Base-by-base conservation (phyloP, 1,140 invertebrate genomes). In the Battus philenor region DNA sequence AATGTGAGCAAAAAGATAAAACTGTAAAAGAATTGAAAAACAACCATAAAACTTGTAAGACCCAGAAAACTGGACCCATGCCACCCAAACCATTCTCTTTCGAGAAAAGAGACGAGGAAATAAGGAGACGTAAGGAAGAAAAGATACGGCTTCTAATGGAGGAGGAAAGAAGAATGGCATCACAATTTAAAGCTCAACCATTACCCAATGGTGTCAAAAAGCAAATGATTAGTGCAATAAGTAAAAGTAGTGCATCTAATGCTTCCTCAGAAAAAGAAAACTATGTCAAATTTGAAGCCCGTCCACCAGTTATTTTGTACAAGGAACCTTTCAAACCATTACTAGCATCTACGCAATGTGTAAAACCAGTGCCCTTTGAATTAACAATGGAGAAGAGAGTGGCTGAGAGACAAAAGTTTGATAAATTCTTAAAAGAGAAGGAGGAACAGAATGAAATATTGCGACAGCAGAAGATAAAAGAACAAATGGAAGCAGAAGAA, bases 301-400 rank as follows among this genome's bases (percentile, higher is more conserved):
- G 60, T 16, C 73, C 71, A 26, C 60, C 79, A 6, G 36, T 50
- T 17, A 77, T 83, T 16, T 48, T 83, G 1, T 81, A 73, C 20
- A 82, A 83, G 22, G 66, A 81, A 46, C 78, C 79, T n/a, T 85
- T 85, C 20, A 81, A 85, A 39, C 78, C 78, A 26, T 54, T 78
- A 1, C 46, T 66, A 1, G 61, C 71, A 33, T 39, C 50, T 39
- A 26, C 55, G n/a, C 61, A 72, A 10, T 10, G 56, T n/a, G 15
- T 68, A 0, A 74, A 70, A 47, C 39, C 63, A 13, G 47, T 29
- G n/a, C 78, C 78, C 6, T 85, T 85, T 65, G 60, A 61, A 12
- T 50, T 85, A 7, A 81, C 62, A 6, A 79, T 76, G 18, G 62
- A 77, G 20, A 82, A 82, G 44, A 54, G 80, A 38, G 80, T 78